phyloP scores from a whole-genome alignment of 2,797 vertebrate genomes.

The Threskiornis aethiopicus region DNA sequence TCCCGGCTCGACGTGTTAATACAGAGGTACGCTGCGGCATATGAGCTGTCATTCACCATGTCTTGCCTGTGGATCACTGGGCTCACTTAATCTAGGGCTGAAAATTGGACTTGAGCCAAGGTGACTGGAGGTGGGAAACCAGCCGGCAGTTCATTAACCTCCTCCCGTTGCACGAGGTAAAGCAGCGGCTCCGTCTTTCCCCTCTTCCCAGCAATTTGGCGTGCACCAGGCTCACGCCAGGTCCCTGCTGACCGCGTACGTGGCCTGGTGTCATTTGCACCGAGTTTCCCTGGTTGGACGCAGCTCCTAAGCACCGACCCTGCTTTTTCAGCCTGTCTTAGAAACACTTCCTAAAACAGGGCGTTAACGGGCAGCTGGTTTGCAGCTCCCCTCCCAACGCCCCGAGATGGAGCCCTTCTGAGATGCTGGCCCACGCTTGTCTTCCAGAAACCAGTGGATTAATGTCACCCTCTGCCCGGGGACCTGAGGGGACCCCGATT shows the following conservation, averaged over 20 bases:
- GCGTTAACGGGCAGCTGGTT: neutral
- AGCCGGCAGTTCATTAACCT: constrained; percentile 37
- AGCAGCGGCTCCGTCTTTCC: neutral
- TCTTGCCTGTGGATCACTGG: neutral
- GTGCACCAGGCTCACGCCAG: neutral
- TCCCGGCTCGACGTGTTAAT: neutral
- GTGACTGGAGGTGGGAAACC: constrained; percentile 40
- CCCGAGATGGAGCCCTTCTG: neutral
- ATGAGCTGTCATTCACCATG: neutral
- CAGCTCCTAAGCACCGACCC: neutral
- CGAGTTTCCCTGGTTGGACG: neutral
- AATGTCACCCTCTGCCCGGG: neutral
- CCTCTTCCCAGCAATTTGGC: rapidly evolving
- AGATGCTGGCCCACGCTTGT: rapidly evolving
- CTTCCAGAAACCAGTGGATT: neutral
- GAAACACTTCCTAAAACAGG: neutral
- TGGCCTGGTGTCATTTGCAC: neutral
- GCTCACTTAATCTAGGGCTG: constrained; percentile 36
- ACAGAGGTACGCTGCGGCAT: neutral
- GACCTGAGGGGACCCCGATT: neutral
- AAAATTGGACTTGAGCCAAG: constrained; percentile 49
- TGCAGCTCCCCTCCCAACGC: neutral
- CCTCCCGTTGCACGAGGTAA: neutral
- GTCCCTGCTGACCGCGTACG: neutral
- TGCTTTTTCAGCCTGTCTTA: neutral